Base-by-base conservation (phyloP, 1,140 invertebrate genomes). In the Bombus confusus region DNA sequence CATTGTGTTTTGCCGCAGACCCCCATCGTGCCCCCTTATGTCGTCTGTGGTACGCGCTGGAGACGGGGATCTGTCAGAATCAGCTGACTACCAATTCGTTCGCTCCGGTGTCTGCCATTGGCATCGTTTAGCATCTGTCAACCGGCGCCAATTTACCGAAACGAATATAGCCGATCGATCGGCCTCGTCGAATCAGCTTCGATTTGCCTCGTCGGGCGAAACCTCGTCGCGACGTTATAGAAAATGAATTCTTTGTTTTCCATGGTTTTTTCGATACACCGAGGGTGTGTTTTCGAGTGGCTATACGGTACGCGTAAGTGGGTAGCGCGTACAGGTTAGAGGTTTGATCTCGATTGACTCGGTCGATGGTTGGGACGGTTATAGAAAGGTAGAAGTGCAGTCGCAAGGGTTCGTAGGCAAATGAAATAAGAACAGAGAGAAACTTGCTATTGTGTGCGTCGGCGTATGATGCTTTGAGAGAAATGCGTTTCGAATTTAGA, bases 51-150 rank as follows among this genome's bases (percentile, higher is more conserved):
- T 25, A 25, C 41, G 6, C 64, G 74, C 47, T 5, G 41, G 77
- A 80, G 87, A 87, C 75, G 84, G 43, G 66, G 59, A 86, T 84
- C 90, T 90, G 90, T 90, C 90, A 91, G 88, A 90, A 90, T 91
- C 90, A 90, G 90, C 90, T 90, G 90, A 91, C 86, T 85, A 81
- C 75, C 89, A 84, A 90, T 88, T 88, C 84, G 87, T 82, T 86
- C 64, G 83, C 34, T n/a, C n/a, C 62, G 79, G 15, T 34, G 62
- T 41, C 68, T 62, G 57, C 71, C 64, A 62, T 52, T 62, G 68
- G 43, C 85, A n/a, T 77, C 73, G 43, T 52, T 74, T 43, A 81
- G 80, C 88, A 90, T 89, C 88, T 90, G 88, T 75, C 81, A 74
- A n/a, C 64, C 47, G 59, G 81, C 81, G 80, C 80, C 78, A 71